These are phyloP conservation scores for Myrmecobius fasciatus DNA, from an alignment of 2,113 vertebrate species.

Conservation along the genomic window DNA sequence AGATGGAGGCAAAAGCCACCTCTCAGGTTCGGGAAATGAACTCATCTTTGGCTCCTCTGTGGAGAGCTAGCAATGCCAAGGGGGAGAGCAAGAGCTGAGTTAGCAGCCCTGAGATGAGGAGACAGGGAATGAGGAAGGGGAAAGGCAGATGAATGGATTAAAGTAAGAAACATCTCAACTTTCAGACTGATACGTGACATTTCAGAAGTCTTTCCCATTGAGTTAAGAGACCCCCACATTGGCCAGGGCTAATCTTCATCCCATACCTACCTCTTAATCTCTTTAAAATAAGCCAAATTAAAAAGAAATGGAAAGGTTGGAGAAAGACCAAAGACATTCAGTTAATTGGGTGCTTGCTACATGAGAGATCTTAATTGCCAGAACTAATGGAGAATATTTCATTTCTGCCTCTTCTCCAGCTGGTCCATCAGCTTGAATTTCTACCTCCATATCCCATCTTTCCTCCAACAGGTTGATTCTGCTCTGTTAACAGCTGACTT, in stretches of 20 bases:
- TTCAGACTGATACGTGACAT: background rate
- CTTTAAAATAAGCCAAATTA: background rate
- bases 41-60: slow-evolving; percentile 58
- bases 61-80: background rate
- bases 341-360: background rate
- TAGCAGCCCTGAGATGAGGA: background rate
- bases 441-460: background rate
- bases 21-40: slow-evolving; percentile 58
- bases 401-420: background rate
- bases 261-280: background rate
- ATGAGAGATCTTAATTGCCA: background rate
- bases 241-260: background rate
- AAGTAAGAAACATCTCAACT: fast-evolving
- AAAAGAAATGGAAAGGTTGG: background rate
- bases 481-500: background rate
- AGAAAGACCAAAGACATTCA: background rate
- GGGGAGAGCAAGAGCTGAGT: background rate
- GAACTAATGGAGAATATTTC: background rate
- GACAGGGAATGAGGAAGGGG: background rate
- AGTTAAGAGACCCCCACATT: background rate
- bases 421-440: background rate
- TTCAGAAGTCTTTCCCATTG: background rate
- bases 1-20: slow-evolving; percentile 37
- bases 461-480: background rate
- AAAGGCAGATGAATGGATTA: background rate